Evolutionary conservation across 53 echinoderm and acorn worm species (phyloP), one percentile per base, ranked within the genome.

Genomic region (Pentamera pediparva): DNA sequence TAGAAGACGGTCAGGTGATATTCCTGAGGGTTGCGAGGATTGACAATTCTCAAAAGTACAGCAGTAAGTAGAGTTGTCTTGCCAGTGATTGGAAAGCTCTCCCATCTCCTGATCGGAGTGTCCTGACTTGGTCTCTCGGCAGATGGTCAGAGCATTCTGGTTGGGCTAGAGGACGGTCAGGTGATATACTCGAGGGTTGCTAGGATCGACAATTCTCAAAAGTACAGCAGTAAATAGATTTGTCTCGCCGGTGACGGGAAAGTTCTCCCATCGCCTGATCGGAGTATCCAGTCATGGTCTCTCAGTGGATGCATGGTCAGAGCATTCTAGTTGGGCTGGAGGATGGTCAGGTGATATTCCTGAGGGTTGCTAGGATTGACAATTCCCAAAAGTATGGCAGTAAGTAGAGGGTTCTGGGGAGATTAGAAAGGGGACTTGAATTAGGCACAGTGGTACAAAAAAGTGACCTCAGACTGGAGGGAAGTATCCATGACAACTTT

Each of bases 271-370:
- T 37, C 86, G 81, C 57, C 36, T 69, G 21, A 73, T 80, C 21
- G 69, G 75, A 33, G 87, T 85, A 39, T 84, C 93, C 3, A 63
- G 84, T 4, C 90, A 86, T 54, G 70, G 53, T 18, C 78, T 93
- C 41, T 86, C 93, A 4, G 58, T 75, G 10, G 93, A 93, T n/a
- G n/a, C n/a, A n/a, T 63, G 84, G 75, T 28, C 83, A 74, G 40
- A 77, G 83, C 50, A 72, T 83, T 22, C 50, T 93, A 43, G 89
- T 86, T 35, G 93, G 93, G 7, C 75, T 86, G 26, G 86, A 86
- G 32, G 79, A 83, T 15, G 93, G 93, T 13, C 72, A 70, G 25
- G 89, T 93, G 39, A 81, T 75, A 49, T 80, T 93, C 35, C 62
- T 93, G 22, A 47, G 89, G 33, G 59, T 84, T 40, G 83, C 70